Evolutionary conservation across 2,888 invertebrate species (phyloP).

Genomic region (Rhingia campestris): DNA sequence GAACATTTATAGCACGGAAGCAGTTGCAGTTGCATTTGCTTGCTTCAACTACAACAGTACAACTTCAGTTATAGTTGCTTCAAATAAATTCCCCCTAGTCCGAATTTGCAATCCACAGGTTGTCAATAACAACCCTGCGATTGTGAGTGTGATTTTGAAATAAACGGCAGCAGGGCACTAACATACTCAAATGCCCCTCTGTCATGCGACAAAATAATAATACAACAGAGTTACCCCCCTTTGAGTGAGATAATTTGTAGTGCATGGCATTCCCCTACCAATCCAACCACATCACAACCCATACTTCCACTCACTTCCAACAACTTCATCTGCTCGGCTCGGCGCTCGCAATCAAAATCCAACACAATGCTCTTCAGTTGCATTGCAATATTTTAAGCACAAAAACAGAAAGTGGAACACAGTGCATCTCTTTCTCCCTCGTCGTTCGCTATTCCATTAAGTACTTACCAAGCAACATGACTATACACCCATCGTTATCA

Average conservation of each 20-base stretch:
- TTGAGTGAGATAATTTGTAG: background rate
- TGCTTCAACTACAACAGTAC: too few relatives aligned
- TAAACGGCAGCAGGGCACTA: background rate
- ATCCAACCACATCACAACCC: background rate
- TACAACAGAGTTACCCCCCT: background rate
- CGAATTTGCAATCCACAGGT: constrained; percentile 38
- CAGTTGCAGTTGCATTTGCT: too few relatives aligned
- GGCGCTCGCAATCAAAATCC: background rate
- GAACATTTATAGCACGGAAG: too few relatives aligned
- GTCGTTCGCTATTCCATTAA: background rate
- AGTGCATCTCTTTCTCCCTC: background rate
- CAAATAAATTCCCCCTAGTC: background rate
- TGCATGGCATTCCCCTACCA: background rate
- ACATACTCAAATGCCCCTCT: constrained; percentile 27
- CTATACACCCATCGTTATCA: background rate
- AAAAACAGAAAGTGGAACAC: too few relatives aligned
- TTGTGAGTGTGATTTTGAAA: background rate
- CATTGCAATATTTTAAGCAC: background rate
- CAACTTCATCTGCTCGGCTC: too few relatives aligned
- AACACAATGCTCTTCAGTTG: background rate
- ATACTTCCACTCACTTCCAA: too few relatives aligned
- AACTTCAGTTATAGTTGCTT: too few relatives aligned
- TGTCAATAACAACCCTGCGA: constrained; percentile 53
- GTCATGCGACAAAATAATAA: background rate
- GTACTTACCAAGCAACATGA: background rate